Percentiles rank a stretch among this genome's conserved stretches.
phyloP scores from a whole-genome alignment of 2,888 invertebrate species.

The Lamellibrachia columna region DNA sequence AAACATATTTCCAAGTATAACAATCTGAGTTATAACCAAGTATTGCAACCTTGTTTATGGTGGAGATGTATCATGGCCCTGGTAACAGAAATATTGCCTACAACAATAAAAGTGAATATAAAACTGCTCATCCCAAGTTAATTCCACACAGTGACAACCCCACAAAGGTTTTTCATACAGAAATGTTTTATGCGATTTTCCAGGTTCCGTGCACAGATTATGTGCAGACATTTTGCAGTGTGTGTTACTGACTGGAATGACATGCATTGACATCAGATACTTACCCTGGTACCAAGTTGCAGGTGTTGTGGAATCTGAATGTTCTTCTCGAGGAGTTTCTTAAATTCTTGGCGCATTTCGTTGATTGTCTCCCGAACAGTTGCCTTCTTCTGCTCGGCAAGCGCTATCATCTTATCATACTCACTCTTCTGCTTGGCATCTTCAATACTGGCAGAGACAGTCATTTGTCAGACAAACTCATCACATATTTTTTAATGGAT shows the following conservation, averaged over 20 bases:
- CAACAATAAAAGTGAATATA: background rate
- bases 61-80: too few relatives aligned
- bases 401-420: constrained; percentile 63
- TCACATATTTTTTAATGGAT: background rate
- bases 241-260: background rate
- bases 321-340: constrained; percentile 59
- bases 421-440: constrained; percentile 66
- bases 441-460: constrained; percentile 59
- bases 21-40: too few relatives aligned
- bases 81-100: too few relatives aligned
- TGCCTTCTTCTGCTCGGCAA: constrained; percentile 64
- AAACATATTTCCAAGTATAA: too few relatives aligned
- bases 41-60: too few relatives aligned
- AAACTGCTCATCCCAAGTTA: background rate
- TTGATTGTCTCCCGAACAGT: constrained; percentile 58
- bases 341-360: constrained; percentile 60
- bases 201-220: background rate
- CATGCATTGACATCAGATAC: constrained; percentile 17
- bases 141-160: background rate
- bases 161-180: background rate
- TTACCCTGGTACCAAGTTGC: constrained; percentile 56
- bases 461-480: background rate
- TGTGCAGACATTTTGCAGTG: background rate
- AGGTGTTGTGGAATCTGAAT: constrained; percentile 56
- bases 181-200: background rate